Evolutionary conservation across 2,797 vertebrate species (phyloP).

Genomic region (Psittacula derbiana): DNA sequence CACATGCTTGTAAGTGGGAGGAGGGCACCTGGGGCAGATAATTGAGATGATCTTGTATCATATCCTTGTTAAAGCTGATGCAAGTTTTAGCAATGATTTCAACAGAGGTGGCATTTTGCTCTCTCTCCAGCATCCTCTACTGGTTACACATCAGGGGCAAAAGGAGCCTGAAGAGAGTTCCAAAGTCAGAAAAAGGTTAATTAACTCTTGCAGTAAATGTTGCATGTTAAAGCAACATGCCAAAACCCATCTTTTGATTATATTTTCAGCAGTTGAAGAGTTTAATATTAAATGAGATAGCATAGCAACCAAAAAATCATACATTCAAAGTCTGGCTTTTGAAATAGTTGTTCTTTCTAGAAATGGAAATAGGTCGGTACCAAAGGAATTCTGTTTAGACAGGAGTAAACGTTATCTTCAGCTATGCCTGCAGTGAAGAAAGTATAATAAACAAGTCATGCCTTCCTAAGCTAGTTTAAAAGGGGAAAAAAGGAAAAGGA

Average conservation of each 20-base stretch:
- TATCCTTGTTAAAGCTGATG: neutral
- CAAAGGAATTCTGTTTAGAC: conserved; percentile 27
- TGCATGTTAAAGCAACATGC: neutral
- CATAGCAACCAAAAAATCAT: neutral
- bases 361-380: neutral
- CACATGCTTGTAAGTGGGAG: neutral
- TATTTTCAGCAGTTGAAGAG: neutral
- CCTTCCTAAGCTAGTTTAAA: conserved; percentile 42
- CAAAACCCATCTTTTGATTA: neutral
- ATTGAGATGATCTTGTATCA: neutral
- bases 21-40: neutral
- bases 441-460: conserved; percentile 13
- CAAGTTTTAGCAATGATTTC: neutral
- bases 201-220: neutral
- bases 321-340: neutral
- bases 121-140: neutral
- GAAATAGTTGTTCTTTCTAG: neutral
- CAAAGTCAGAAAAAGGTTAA: neutral
- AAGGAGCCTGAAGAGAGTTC: neutral
- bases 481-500: neutral
- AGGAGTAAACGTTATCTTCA: conserved; percentile 23
- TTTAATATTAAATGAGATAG: neutral
- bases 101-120: neutral
- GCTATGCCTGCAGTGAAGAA: conserved; percentile 7
- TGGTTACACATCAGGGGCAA: neutral